These are phyloP conservation scores for Eilema caniola DNA, from an alignment of 2,888 invertebrate genomes.

Conservation along the genomic window DNA sequence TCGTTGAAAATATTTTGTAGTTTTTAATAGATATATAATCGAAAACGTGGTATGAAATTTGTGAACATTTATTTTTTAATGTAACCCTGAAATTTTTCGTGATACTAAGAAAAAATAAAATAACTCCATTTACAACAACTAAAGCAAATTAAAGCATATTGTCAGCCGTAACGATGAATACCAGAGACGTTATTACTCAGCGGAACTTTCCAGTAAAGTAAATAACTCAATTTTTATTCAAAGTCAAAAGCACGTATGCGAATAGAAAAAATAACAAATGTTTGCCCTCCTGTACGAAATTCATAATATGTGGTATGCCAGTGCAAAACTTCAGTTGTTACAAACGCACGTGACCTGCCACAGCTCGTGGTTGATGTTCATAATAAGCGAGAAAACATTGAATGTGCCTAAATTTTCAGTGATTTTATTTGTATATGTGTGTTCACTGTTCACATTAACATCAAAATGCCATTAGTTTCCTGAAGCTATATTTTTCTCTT, in stretches of 20 bases:
- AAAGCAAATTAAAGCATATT: too few species aligned
- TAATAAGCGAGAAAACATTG: slow-evolving; percentile 43
- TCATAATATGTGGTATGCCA: slow-evolving; percentile 54
- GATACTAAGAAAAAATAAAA: background rate
- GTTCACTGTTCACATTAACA: background rate
- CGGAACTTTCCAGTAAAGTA: background rate
- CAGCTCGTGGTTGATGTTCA: slow-evolving; percentile 46
- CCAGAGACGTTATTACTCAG: background rate
- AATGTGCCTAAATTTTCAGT: slow-evolving; percentile 19
- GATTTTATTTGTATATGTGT: background rate
- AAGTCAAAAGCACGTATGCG: slow-evolving; percentile 2
- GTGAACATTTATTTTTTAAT: too few species aligned
- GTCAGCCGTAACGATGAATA: too few species aligned
- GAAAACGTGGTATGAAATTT: too few species aligned
- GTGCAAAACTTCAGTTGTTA: slow-evolving; percentile 73
- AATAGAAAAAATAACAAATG: slow-evolving; percentile 26
- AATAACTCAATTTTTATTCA: background rate
- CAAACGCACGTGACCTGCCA: slow-evolving; percentile 66
- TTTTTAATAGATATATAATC: too few species aligned
- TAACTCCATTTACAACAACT: too few species aligned
- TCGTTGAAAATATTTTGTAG: too few species aligned
- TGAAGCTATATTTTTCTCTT: too few species aligned
- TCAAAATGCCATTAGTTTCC: too few species aligned
- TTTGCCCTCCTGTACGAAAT: slow-evolving; percentile 44
- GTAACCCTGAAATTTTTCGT: too few species aligned